Evolutionary conservation across 2,113 vertebrate genomes (phyloP), one percentile per base, ranked within the genome.

Genomic region (Hystrix cristata): DNA sequence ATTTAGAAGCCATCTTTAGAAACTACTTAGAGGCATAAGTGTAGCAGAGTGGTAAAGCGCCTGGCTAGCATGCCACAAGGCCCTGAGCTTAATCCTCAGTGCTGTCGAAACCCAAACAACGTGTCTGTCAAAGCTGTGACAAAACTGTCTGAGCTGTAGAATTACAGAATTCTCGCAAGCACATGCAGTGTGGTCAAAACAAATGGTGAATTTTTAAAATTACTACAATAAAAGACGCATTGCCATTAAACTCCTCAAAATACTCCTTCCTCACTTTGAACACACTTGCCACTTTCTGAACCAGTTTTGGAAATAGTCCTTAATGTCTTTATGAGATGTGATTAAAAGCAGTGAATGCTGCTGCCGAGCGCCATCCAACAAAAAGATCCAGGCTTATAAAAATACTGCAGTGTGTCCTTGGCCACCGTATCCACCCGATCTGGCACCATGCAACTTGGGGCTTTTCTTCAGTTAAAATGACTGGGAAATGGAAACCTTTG

Each of bases 1-100:
- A 60, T 94, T 87, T 92, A 31, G 81, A 84, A 96, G 46, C 57
- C 21, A 60, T 46, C 25, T 25, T 87, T 76, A 38, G 62, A 93
- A 62, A 53, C 12, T 65, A 14, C 46, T 55, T 51, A 31, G 27
- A 38, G 10, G 38, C 55, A 6, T 10, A 5, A 10, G 5, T 59
- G 15, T 21, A 87, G 9, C 15, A 64, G 29, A 74, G 69, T 89
- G 38, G 57, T 23, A 64, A 43, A 48, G 11, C 14, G 18, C 43
- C 74, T 82, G 48, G 8, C 31, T 82, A 59, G 60, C 46, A 43
- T 51, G 25, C 46, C n/a, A n/a, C 25, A 55, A 80, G 64, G 19
- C 10, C 4, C 65, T 67, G 65, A 85, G 65, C 43, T 94, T 48
- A 53, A 57, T 57, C 13, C n/a, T 19, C 14, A 86, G 8, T 19